Base-by-base conservation (phyloP, 2,113 vertebrate species). In the Saguinus imperator region DNA sequence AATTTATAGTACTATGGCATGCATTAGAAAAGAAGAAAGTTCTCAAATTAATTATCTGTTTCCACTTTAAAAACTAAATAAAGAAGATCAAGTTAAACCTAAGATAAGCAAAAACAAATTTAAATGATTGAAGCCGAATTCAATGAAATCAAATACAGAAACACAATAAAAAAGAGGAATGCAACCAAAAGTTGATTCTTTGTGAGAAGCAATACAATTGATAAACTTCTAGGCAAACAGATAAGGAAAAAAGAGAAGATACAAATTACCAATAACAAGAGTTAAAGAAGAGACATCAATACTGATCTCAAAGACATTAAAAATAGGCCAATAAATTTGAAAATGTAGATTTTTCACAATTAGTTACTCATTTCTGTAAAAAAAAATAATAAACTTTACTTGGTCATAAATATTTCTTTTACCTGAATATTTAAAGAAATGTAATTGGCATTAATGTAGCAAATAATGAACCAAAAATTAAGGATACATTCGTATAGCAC, bases 401-500 rank as follows among this genome's bases (percentile, higher is more conserved):
- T 96, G 23, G 1, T 76, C 37, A 91, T 66, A 89, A 91, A 96
- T 94, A 55, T 43, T 93, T 29, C 79, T 92, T 98, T 98, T 98
- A 99, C 98, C 98, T 97, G 72, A 95, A 72, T 35, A 3, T 75
- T 95, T 93, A 87, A 1, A 3, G 64, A 95, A 96, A 92, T 70
- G 35, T 94, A 92, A 95, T 16, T 40, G 55, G 73, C 66, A 97
- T 52, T 97, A 97, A 96, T 5, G 84, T 50, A 95, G 0, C n/a
- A 72, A 96, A 57, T 32, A 95, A 80, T 82, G 18, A 98, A 58
- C 40, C 32, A 92, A 97, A 96, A 90, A 80, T 96, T 98, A 99
- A 99, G 99, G 99, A 99, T 99, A 99, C 99, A 99, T 99, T 98
- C 99, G 98, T 96, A 99, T 98, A 85, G 99, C 99, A 98, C 99